Evolutionary conservation across 2,888 invertebrate genomes (phyloP).

Genomic region (Allophyes oxyacanthae): DNA sequence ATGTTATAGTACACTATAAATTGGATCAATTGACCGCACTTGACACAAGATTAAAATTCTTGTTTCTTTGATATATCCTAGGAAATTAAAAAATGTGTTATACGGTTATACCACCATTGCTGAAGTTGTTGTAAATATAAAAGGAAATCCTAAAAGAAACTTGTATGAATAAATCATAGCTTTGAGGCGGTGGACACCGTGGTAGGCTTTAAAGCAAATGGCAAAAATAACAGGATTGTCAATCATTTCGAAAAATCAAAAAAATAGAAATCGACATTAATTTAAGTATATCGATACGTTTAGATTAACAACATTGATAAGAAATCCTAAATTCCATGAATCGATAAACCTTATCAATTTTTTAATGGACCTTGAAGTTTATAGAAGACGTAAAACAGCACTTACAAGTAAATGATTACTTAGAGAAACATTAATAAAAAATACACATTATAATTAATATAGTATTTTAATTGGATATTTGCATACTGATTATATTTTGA

Average conservation of each 20-base stretch:
- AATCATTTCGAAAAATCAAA: too few relatives aligned
- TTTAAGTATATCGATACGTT: too few relatives aligned
- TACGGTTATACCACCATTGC: too few relatives aligned
- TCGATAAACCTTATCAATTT: slow-evolving; percentile 41
- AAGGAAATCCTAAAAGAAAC: too few relatives aligned
- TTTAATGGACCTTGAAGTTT: slow-evolving; percentile 29
- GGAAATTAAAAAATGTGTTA: too few relatives aligned
- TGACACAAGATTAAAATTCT: slow-evolving; percentile 26
- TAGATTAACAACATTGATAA: slow-evolving; percentile 4
- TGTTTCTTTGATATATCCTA: background rate
- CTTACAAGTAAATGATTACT: slow-evolving; percentile 10
- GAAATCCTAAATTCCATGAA: slow-evolving; percentile 36
- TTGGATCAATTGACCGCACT: slow-evolving; percentile 40
- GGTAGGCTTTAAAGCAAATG: too few relatives aligned
- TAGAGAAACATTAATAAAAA: slow-evolving; percentile 29
- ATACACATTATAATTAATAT: slow-evolving; percentile 12
- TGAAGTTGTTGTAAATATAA: too few relatives aligned
- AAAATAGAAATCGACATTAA: too few relatives aligned
- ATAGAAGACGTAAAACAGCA: slow-evolving; percentile 15
- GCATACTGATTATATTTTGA: slow-evolving; percentile 9
- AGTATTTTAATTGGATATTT: slow-evolving; percentile 26
- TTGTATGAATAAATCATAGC: too few relatives aligned
- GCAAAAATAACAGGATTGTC: too few relatives aligned
- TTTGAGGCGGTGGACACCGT: too few relatives aligned
- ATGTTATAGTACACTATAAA: slow-evolving; percentile 35